Conservation (phyloP, 2,888 invertebrate genomes). For the Coecobrya sp. region DNA sequence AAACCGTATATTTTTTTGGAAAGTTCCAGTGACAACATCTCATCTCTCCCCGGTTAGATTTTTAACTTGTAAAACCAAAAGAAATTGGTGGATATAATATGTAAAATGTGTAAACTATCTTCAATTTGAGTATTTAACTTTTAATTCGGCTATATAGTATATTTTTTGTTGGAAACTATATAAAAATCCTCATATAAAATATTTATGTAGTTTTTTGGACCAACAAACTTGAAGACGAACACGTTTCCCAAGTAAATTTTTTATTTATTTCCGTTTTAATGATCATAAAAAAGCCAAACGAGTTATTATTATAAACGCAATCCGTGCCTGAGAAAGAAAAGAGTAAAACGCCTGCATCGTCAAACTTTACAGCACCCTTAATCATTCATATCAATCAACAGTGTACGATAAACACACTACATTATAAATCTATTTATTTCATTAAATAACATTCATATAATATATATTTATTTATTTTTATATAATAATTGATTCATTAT, state of each 20-base stretch:
- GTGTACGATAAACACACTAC: slow-evolving; percentile 43
- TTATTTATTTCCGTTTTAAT: background rate
- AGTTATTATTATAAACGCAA: background rate
- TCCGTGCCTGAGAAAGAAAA: slow-evolving; percentile 30
- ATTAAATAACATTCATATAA: slow-evolving; percentile 57
- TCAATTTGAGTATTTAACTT: background rate
- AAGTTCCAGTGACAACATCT: too few relatives aligned
- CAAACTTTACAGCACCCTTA: slow-evolving; percentile 20
- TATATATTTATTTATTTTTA: slow-evolving; percentile 10
- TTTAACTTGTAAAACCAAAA: background rate
- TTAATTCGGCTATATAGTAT: background rate
- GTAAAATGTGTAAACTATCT: background rate
- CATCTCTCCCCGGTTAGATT: background rate
- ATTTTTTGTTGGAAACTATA: background rate
- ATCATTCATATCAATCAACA: slow-evolving; percentile 27
- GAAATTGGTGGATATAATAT: background rate
- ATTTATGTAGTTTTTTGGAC: background rate
- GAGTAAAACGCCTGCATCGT: background rate
- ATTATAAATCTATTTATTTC: slow-evolving; percentile 1
- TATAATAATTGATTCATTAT: background rate
- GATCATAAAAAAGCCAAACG: slow-evolving; percentile 19
- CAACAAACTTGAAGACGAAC: background rate
- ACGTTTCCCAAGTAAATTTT: background rate
- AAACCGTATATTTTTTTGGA: too few relatives aligned
- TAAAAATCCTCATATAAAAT: background rate